Percentiles rank a stretch among this genome's conserved stretches.
These are phyloP conservation scores for Nesidiocoris tenuis DNA, from an alignment of 2,888 invertebrate genomes.

Conservation along the genomic window DNA sequence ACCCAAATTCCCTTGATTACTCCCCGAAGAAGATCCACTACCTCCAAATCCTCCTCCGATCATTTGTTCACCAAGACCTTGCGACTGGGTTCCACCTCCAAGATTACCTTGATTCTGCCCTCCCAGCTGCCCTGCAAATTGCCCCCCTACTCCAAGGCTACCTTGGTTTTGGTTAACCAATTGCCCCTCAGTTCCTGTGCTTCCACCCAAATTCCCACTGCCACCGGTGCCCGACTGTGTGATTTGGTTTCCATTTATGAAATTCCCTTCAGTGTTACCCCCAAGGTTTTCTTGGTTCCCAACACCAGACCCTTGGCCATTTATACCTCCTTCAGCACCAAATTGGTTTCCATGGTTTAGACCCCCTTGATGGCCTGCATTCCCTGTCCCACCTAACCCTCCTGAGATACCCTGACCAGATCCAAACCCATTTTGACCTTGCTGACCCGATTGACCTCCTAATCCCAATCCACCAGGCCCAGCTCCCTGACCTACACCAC, in stretches of 20 bases:
- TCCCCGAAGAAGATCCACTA: too few relatives aligned
- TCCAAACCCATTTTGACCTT: constrained; percentile 18
- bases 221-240: background rate
- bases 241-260: constrained; percentile 17
- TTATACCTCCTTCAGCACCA: background rate
- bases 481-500: constrained; percentile 9
- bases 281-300: constrained; percentile 13
- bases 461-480: constrained; percentile 15
- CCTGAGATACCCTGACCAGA: background rate
- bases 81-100: background rate
- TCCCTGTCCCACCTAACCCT: constrained; percentile 8
- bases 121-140: background rate
- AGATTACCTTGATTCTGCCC: background rate
- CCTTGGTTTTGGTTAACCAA: constrained; percentile 14
- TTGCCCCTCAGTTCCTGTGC: constrained; percentile 7
- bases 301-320: background rate
- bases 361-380: constrained; percentile 25
- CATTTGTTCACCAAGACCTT: too few relatives aligned
- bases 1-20: background rate
- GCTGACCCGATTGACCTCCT: constrained; percentile 18
- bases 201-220: background rate
- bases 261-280: background rate
- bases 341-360: background rate
- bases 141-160: background rate
- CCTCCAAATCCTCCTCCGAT: too few relatives aligned